A percentile compares a stretch with the other conserved stretches of the same genome.
Conservation (phyloP, 2,797 vertebrate genomes). For the Enteromius radiatus region DNA sequence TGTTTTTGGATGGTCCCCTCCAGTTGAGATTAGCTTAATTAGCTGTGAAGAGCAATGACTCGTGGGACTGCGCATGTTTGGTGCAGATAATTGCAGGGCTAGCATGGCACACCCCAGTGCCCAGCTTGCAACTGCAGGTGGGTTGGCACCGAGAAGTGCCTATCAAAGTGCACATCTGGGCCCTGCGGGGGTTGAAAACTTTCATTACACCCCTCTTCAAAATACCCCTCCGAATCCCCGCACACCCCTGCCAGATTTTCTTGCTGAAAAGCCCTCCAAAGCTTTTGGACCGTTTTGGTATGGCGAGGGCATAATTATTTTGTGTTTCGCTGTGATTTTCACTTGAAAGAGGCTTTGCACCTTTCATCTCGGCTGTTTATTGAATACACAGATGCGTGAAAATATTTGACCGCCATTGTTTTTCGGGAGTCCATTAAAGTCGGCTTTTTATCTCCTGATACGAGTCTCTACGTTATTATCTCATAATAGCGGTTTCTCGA, state of each 20-base stretch:
- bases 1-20: slow-evolving; percentile 71
- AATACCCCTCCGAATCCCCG: slow-evolving; percentile 62
- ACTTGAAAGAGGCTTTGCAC: slow-evolving; percentile 50
- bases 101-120: slow-evolving; percentile 67
- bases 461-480: slow-evolving; percentile 50
- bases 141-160: slow-evolving; percentile 70
- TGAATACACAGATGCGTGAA: slow-evolving; percentile 29
- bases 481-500: slow-evolving; percentile 44
- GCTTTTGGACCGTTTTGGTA: slow-evolving; percentile 50
- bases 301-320: slow-evolving; percentile 60
- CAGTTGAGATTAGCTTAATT: slow-evolving; percentile 78
- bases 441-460: slow-evolving; percentile 53
- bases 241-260: slow-evolving; percentile 61
- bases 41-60: slow-evolving; percentile 78
- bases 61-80: slow-evolving; percentile 71
- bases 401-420: slow-evolving; percentile 49
- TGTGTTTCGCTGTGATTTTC: slow-evolving; percentile 57
- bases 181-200: slow-evolving; percentile 67
- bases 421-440: slow-evolving; percentile 50
- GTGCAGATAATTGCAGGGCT: slow-evolving; percentile 76
- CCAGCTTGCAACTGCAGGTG: slow-evolving; percentile 71
- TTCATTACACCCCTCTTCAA: slow-evolving; percentile 71
- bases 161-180: slow-evolving; percentile 75
- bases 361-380: slow-evolving; percentile 46
- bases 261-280: slow-evolving; percentile 60